Conservation (phyloP, 2,797 vertebrate genomes). For the Intellagama lesueurii region DNA sequence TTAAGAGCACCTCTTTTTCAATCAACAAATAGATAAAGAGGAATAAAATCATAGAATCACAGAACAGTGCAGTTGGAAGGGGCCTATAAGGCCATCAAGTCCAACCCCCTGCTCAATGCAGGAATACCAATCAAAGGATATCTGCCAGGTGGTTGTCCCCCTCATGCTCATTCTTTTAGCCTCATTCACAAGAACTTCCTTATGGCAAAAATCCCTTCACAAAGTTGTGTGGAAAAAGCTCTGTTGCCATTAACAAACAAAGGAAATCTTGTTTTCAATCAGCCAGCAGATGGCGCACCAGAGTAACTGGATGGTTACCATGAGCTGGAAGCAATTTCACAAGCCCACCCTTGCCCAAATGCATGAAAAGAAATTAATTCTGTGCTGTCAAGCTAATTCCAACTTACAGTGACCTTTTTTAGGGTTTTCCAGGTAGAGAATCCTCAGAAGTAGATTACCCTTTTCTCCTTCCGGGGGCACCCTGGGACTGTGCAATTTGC, state of each 20-base stretch:
- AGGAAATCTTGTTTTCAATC: neutral
- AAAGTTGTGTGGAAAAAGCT: neutral
- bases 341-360: neutral
- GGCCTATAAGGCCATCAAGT: too few relatives aligned
- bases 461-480: too few relatives aligned
- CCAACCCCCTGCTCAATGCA: too few relatives aligned
- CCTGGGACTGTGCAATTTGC: too few relatives aligned
- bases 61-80: too few relatives aligned
- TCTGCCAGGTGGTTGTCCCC: too few relatives aligned
- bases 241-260: neutral
- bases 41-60: too few relatives aligned
- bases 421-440: too few relatives aligned
- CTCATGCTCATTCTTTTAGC: neutral
- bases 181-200: neutral
- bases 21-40: neutral
- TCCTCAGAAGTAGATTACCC: too few relatives aligned
- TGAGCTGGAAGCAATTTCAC: neutral
- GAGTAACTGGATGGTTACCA: neutral
- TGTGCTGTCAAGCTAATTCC: too few relatives aligned
- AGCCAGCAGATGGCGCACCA: conserved; percentile 27
- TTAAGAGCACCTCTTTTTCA: neutral
- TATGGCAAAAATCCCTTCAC: neutral
- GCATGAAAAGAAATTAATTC: neutral
- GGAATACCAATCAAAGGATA: too few relatives aligned
- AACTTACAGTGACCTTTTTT: too few relatives aligned